Conservation (phyloP, 2,113 vertebrate genomes). For the Alligator mississippiensis region DNA sequence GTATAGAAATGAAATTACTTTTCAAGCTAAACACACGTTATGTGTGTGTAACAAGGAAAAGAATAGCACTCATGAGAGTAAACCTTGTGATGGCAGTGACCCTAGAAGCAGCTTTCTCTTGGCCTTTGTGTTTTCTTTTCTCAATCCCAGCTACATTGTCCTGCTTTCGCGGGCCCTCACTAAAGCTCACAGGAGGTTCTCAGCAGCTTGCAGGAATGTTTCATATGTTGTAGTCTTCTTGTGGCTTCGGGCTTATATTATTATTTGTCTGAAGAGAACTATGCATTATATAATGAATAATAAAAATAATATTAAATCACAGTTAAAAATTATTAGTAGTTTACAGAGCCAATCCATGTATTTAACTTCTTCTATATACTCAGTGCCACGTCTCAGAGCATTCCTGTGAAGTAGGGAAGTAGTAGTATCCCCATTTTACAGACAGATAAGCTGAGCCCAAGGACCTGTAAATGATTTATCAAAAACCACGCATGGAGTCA, state of each 20-base stretch:
- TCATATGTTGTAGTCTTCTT: background rate
- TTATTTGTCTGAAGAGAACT: background rate
- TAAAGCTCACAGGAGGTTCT: background rate
- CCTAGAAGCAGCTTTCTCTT: background rate
- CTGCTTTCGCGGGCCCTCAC: background rate
- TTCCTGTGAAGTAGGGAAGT: background rate
- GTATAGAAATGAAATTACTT: background rate
- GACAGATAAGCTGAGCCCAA: background rate
- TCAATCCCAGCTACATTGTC: background rate
- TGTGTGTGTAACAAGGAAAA: conserved; percentile 1
- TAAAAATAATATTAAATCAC: background rate
- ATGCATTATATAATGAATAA: background rate
- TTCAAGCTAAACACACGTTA: background rate
- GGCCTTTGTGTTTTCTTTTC: background rate
- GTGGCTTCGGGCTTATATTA: background rate
- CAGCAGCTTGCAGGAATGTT: background rate
- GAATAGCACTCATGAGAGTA: background rate
- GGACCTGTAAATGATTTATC: background rate
- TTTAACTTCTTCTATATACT: background rate
- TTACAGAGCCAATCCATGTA: accelerated
- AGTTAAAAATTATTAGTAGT: background rate
- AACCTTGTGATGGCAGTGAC: background rate
- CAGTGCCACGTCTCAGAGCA: background rate
- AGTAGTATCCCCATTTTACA: background rate
- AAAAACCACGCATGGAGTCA: background rate